These are phyloP conservation scores for Taphrorychus bicolor DNA, from an alignment of 2,888 invertebrate species.

Conservation along the genomic window DNA sequence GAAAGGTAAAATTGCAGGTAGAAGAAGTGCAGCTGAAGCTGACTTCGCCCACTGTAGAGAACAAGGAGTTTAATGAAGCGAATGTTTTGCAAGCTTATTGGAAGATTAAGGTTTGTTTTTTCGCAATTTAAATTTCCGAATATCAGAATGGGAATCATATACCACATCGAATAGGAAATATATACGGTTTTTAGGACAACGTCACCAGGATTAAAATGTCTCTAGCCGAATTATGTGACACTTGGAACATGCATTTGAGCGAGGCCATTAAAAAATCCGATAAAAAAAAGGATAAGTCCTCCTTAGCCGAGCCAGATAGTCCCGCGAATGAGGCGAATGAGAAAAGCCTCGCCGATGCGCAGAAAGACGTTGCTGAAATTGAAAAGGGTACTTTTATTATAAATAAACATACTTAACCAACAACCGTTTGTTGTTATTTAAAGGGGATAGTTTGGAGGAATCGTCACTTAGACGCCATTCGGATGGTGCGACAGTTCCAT, in stretches of 20 bases:
- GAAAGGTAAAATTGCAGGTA: constrained; percentile 17
- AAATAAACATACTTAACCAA: background rate
- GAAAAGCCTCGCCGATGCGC: constrained; percentile 15
- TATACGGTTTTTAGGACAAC: constrained; percentile 66
- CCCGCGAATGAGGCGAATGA: constrained; percentile 40
- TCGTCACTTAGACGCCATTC: constrained; percentile 4
- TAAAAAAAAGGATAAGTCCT: constrained; percentile 50
- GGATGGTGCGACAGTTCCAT: constrained; percentile 8
- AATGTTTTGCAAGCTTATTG: constrained; percentile 15
- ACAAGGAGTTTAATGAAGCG: constrained; percentile 55
- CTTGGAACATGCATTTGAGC: constrained; percentile 71
- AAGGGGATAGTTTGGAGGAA: constrained; percentile 20
- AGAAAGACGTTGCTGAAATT: background rate
- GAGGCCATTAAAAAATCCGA: constrained; percentile 56
- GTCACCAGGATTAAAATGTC: constrained; percentile 70
- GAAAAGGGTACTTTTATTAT: background rate
- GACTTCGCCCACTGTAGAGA: constrained; percentile 69
- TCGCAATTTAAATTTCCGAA: background rate
- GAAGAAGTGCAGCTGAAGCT: constrained; percentile 82
- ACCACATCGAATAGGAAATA: too few relatives aligned
- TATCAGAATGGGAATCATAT: background rate
- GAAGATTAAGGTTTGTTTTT: constrained; percentile 44
- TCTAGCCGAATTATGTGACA: constrained; percentile 72
- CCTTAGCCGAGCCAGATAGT: constrained; percentile 48
- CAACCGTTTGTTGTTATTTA: background rate